Base-by-base conservation (phyloP, 2,113 vertebrate genomes). In the Catharus bicknelli region DNA sequence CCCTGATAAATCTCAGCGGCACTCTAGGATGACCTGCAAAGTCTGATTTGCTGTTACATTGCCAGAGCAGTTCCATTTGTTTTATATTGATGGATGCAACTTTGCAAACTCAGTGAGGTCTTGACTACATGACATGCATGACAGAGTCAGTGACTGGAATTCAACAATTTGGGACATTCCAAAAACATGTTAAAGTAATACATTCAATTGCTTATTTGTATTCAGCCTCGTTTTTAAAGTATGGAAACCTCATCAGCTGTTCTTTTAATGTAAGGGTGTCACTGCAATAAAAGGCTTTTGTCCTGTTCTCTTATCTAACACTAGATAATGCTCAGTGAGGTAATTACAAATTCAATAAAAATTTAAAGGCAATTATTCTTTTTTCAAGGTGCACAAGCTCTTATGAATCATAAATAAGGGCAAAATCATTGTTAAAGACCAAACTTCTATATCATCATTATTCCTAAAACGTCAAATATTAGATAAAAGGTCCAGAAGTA, bases 311-410 rank as follows among this genome's bases (percentile, higher is more conserved):
- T 92, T 59, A 78, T 45, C 55, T 59, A 66, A 82, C 7, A 13
- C 11, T 42, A 69, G 59, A 36, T 85, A 90, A 54, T 43, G 11
- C 13, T 72, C 34, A 72, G 13, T 30, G 40, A n/a, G 34, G 38
- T 75, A 86, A 92, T 93, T 90, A 75, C 21, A 84, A 86, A 81
- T 77, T 68, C 68, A 67, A 86, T 89, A 73, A 82, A 87, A 92
- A 84, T 45, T 18, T 82, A 69, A 79, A 50, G 38, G 9, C 47
- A 69, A 53, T 91, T 94, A 66, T 45, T 58, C 5, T 3, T 25
- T 88, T 67, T 69, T 79, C 23, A 69, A 53, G 59, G 55, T 50
- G 14, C 12, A 45, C 16, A 76, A 45, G 30, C 8, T 79, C 20
- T 55, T 62, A 45, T 43, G 47, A 82, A 77, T 86, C 30, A 17